Percentiles rank a stretch among this genome's conserved stretches.
Conservation (phyloP, 2,797 vertebrate species). For the Australoheros facetus region DNA sequence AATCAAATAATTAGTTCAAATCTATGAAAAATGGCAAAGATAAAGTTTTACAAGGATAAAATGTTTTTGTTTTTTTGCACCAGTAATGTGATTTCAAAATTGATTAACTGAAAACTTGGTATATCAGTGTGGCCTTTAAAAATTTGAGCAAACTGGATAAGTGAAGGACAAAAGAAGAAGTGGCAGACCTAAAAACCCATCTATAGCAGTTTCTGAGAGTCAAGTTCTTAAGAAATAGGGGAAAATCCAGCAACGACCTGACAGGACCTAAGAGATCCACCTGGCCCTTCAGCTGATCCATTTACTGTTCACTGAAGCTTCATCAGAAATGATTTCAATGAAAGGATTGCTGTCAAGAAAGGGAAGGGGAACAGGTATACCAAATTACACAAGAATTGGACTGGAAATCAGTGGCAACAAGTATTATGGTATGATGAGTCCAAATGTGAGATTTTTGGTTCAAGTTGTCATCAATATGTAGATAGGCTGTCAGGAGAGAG, state of each 20-base stretch:
- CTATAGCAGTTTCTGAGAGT: background rate
- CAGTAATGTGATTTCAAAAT: no score
- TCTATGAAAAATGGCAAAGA: no score
- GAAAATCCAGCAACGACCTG: background rate
- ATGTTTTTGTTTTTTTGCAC: no score
- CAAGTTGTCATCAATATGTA: background rate
- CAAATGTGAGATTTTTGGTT: background rate
- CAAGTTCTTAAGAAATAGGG: background rate
- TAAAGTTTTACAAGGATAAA: no score
- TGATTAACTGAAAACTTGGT: no score
- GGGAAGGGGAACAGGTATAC: background rate
- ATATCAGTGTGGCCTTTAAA: background rate
- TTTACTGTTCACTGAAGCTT: background rate
- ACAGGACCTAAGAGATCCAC: background rate
- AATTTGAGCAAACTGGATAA: fast-evolving
- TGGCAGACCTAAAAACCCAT: background rate
- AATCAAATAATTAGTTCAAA: no score
- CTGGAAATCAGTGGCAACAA: background rate
- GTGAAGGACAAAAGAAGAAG: background rate
- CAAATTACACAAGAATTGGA: background rate
- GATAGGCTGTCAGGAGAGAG: background rate
- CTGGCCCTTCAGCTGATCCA: background rate
- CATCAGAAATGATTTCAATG: background rate
- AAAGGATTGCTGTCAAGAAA: background rate
- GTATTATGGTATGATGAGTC: background rate